phyloP scores from a whole-genome alignment of 2,113 vertebrate genomes.

The Phrynocephalus versicolor region DNA sequence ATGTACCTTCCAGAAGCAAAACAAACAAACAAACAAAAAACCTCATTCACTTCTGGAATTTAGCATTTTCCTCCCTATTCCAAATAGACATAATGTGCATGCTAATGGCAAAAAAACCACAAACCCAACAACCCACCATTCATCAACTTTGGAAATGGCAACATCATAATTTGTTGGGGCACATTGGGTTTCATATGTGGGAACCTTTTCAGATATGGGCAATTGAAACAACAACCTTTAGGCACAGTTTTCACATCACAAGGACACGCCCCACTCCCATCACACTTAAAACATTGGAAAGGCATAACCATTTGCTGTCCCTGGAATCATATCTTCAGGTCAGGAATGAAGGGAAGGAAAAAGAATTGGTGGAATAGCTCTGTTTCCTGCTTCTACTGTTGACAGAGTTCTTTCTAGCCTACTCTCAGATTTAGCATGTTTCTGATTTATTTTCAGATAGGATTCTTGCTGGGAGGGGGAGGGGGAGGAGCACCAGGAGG shows the following conservation, averaged over 20 bases:
- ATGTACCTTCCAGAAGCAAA: neutral
- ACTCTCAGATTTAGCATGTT: accelerated
- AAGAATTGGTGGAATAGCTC: neutral
- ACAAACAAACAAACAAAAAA: no score
- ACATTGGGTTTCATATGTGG: neutral
- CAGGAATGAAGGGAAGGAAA: neutral
- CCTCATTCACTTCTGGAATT: neutral
- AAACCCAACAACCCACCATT: no score
- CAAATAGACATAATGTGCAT: neutral
- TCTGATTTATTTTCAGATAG: accelerated
- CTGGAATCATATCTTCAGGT: neutral
- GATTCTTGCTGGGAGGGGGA: neutral
- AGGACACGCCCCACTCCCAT: neutral
- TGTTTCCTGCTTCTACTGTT: neutral
- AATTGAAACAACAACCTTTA: neutral
- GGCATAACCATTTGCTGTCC: neutral
- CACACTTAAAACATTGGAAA: neutral
- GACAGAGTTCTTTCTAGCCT: accelerated
- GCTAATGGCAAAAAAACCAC: neutral
- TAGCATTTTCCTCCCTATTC: neutral
- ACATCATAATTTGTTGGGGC: neutral
- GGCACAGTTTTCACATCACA: neutral
- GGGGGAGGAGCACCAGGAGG: neutral
- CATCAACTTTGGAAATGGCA: neutral
- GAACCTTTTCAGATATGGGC: neutral